These are phyloP conservation scores for Malacoctenus gilli DNA, from an alignment of 2,797 vertebrate genomes.

Conservation along the genomic window DNA sequence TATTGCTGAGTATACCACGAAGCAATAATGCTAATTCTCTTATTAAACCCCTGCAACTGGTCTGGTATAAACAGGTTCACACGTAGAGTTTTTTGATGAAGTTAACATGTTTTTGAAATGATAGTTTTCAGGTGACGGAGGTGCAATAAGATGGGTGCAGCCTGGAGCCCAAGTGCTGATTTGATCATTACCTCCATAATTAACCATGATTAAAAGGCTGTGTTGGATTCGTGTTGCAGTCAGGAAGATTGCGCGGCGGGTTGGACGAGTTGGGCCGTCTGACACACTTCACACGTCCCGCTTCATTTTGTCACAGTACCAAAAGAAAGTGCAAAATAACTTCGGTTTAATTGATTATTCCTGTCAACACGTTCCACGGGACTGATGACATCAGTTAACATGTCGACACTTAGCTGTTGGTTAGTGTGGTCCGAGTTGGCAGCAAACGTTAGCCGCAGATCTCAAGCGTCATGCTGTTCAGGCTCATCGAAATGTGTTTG, in stretches of 20 bases:
- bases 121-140: constrained; percentile 13
- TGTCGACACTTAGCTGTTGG: constrained; percentile 1
- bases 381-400: constrained; percentile 5
- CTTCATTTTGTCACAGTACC: no score
- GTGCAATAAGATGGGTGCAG: no score
- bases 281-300: no score
- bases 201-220: constrained; percentile 14
- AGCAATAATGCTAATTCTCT: constrained; percentile 2
- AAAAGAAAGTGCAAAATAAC: no score
- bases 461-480: neutral
- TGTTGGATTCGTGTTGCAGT: constrained; percentile 1
- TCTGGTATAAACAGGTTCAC: constrained; percentile 17
- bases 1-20: constrained; percentile 1
- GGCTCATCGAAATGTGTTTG: neutral
- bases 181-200: constrained; percentile 21
- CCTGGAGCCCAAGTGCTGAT: constrained; percentile 11
- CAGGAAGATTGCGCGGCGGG: no score
- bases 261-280: no score
- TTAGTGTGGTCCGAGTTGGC: no score
- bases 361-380: no score
- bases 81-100: neutral
- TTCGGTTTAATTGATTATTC: no score
- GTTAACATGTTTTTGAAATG: neutral
- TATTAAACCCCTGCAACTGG: constrained; percentile 1
- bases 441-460: constrained; percentile 2